Evolutionary conservation across 2,888 invertebrate genomes (phyloP).

Genomic region (Conistra vaccinii): DNA sequence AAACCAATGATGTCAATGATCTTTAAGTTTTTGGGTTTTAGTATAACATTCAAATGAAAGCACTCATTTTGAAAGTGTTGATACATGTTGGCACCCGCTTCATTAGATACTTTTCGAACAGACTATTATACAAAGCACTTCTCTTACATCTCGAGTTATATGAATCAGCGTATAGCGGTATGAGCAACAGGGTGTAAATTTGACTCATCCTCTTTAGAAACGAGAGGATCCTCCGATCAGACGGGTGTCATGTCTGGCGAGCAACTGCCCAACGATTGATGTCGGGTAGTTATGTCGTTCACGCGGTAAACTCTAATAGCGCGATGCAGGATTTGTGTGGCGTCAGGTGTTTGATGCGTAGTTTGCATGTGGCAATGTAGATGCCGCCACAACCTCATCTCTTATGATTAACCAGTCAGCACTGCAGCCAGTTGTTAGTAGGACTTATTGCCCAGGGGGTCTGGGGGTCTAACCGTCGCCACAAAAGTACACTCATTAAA

Average conservation of each 20-base stretch:
- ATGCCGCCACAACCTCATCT: no score
- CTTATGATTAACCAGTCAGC: not conserved
- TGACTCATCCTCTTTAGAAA: no score
- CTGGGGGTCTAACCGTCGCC: not conserved
- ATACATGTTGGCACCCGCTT: not conserved
- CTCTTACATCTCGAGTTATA: not conserved
- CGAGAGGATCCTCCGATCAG: no score
- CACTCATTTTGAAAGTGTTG: not conserved
- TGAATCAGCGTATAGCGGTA: not conserved
- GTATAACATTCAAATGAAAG: not conserved
- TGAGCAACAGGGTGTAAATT: no score
- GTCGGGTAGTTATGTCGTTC: no score
- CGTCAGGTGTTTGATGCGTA: no score
- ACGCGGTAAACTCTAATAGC: no score
- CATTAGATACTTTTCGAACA: not conserved
- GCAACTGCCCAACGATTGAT: no score
- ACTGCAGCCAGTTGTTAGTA: not conserved
- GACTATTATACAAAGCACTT: not conserved
- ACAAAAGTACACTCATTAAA: not conserved
- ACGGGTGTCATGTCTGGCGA: no score
- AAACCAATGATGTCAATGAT: no score
- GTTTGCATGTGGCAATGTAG: no score
- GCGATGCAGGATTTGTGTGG: no score
- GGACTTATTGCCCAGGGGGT: not conserved
- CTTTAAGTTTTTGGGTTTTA: not conserved